Conservation (phyloP, 2,113 vertebrate genomes). For the Butorides virescens region DNA sequence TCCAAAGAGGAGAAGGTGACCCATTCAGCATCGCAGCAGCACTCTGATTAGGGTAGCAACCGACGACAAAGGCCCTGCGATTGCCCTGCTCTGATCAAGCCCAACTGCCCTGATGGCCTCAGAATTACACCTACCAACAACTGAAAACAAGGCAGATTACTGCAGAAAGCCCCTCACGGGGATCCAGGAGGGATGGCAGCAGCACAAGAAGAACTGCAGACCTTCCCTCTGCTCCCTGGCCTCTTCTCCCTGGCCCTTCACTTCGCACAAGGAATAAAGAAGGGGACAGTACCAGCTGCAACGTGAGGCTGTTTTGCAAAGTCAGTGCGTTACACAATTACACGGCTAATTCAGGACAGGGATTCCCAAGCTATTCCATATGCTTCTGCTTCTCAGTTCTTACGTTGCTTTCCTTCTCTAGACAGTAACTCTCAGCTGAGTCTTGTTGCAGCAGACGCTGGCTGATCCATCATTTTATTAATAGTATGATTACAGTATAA, state of each 20-base stretch:
- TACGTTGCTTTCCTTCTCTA: neutral
- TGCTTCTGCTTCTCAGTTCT: neutral
- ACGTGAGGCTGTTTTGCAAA: neutral
- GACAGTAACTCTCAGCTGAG: neutral
- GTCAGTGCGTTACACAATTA: neutral
- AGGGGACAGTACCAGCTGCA: neutral
- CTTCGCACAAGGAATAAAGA: neutral
- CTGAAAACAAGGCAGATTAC: neutral
- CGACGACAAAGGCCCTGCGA: neutral
- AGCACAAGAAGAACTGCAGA: neutral
- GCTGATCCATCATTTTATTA: slow-evolving; percentile 53
- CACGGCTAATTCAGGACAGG: neutral
- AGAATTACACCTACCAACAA: neutral
- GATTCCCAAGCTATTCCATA: neutral
- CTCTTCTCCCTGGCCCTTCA: neutral
- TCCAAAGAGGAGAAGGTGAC: neutral
- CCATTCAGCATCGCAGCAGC: neutral
- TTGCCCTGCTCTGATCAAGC: neutral
- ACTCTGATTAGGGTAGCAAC: neutral
- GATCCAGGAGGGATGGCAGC: neutral
- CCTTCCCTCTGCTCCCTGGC: neutral
- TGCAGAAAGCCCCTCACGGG: neutral
- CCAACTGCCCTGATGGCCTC: neutral
- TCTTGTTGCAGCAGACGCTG: neutral
- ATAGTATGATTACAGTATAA: slow-evolving; percentile 44